phyloP scores from a whole-genome alignment of 2,888 invertebrate genomes.

The Synergus umbraculus region DNA sequence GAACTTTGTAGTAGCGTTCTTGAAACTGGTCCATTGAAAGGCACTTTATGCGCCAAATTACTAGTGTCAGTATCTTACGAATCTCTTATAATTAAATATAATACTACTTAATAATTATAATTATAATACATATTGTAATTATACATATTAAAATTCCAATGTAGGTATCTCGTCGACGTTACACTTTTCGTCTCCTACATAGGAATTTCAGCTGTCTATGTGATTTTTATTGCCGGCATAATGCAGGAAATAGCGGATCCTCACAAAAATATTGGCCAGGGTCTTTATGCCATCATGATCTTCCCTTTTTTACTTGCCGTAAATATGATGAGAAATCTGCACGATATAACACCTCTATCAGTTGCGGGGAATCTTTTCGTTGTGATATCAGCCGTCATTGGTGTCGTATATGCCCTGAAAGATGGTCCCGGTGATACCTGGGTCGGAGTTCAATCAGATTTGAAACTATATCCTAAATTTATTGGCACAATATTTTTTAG shows the following conservation, averaged over 20 bases:
- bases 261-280: constrained; percentile 52
- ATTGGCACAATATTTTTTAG: constrained; percentile 64
- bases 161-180: constrained; percentile 57
- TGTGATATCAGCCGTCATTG: constrained; percentile 55
- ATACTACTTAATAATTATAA: too few species aligned
- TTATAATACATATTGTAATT: too few species aligned
- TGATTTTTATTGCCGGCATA: constrained; percentile 61
- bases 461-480: constrained; percentile 61
- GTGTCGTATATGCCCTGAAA: constrained; percentile 58
- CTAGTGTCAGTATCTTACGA: constrained; percentile 1
- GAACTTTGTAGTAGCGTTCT: constrained; percentile 58
- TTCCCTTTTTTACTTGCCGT: constrained; percentile 61
- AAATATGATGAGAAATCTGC: constrained; percentile 58
- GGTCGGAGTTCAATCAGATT: constrained; percentile 53
- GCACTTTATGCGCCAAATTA: constrained; percentile 27
- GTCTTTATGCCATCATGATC: constrained; percentile 58
- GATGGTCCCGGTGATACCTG: constrained; percentile 58
- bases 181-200: constrained; percentile 60
- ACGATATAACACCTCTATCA: constrained; percentile 58
- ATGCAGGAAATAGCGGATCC: constrained; percentile 60
- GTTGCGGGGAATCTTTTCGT: constrained; percentile 60
- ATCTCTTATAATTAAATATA: not conserved
- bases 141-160: too few species aligned
- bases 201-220: constrained; percentile 64
- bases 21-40: constrained; percentile 48